These are phyloP conservation scores for Dicentrarchus labrax DNA, from an alignment of 2,113 vertebrate genomes.

Conservation along the genomic window DNA sequence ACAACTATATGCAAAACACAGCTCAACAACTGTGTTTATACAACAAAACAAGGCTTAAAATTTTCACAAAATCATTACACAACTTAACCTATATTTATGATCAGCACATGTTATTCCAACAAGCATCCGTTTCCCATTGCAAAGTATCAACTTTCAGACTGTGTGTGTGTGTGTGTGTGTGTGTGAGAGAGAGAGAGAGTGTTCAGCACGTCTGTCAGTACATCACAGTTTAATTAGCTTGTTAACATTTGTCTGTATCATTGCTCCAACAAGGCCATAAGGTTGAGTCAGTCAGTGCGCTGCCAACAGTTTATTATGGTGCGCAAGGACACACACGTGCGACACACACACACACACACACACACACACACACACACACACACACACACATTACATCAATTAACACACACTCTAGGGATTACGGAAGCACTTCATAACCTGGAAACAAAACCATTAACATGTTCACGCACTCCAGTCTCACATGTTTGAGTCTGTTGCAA, in stretches of 20 bases:
- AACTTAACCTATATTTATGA: slow-evolving; percentile 45
- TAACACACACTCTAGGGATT: slow-evolving; percentile 46
- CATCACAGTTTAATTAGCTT: slow-evolving; percentile 75
- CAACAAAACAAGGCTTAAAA: slow-evolving; percentile 20
- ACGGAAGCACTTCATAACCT: slow-evolving; percentile 10
- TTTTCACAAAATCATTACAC: slow-evolving; percentile 24
- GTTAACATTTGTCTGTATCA: slow-evolving; percentile 79
- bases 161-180: slow-evolving; percentile 28
- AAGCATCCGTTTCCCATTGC: slow-evolving; percentile 29
- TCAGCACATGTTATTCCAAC: slow-evolving; percentile 22
- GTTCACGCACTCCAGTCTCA: slow-evolving; percentile 10
- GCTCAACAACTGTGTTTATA: slow-evolving; percentile 21
- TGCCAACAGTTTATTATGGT: slow-evolving; percentile 67
- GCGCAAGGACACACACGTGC: not conserved
- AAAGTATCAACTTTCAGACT: slow-evolving; percentile 67
- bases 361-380: slow-evolving; percentile 17
- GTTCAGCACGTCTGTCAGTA: slow-evolving; percentile 62
- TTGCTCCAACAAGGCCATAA: slow-evolving; percentile 58
- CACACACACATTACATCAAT: slow-evolving; percentile 34
- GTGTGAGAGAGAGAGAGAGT: not conserved
- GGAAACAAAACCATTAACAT: slow-evolving; percentile 28
- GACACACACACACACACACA: not conserved
- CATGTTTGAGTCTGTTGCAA: not conserved
- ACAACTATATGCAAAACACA: not conserved
- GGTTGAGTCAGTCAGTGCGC: slow-evolving; percentile 41